Evolutionary conservation across 1,140 invertebrate genomes (phyloP).

Genomic region (Brachionus paranguensis): DNA sequence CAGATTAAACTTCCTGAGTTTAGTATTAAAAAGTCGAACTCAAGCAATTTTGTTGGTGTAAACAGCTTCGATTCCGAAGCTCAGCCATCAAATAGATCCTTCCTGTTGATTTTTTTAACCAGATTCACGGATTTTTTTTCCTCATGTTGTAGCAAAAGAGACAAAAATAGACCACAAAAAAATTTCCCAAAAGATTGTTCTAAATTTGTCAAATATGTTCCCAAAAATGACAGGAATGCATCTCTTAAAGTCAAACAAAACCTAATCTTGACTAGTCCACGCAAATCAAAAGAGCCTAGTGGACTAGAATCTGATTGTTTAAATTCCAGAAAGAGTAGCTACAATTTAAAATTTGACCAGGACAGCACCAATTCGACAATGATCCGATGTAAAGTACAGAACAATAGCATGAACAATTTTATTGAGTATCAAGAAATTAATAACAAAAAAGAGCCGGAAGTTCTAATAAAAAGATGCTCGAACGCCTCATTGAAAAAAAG

Average conservation of each 20-base stretch:
- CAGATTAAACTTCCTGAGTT: not conserved
- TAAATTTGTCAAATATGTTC: not conserved
- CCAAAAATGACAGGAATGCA: not conserved
- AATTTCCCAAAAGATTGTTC: not conserved
- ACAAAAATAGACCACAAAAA: not conserved
- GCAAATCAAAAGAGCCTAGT: not conserved
- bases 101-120: not conserved
- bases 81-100: not conserved
- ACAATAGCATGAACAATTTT: constrained; percentile 27
- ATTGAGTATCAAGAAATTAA: constrained; percentile 4
- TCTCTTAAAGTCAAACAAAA: not conserved
- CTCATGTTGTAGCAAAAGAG: not conserved
- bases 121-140: not conserved
- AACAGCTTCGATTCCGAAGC: not conserved
- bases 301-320: not conserved
- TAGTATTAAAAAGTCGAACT: not conserved
- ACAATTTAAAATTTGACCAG: not conserved
- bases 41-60: not conserved
- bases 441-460: not conserved
- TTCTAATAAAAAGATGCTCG: not conserved
- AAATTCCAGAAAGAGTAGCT: constrained; percentile 1
- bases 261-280: not conserved
- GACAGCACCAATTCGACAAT: not conserved
- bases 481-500: not conserved
- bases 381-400: not conserved